Evolutionary conservation across 2,888 invertebrate species (phyloP), one percentile per base, ranked within the genome.

Genomic region (Ichneumon xanthorius): DNA sequence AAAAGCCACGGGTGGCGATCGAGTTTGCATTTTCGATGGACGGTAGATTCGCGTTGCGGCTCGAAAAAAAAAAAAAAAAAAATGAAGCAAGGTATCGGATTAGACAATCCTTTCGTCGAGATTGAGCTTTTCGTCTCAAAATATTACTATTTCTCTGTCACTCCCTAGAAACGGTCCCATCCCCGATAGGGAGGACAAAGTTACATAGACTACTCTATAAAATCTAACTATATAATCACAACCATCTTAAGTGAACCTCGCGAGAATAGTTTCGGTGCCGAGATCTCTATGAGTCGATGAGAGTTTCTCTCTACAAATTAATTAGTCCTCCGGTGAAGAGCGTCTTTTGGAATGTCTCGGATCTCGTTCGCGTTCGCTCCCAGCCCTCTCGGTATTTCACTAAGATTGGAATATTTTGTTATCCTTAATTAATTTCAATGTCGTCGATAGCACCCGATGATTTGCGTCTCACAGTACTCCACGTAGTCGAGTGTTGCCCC

Each of bases 401-500:
- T 63, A 75, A 75, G 75, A 75, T 75, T 63, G 75, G 63, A 75
- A 75, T 75, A 53, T 70, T 19, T 26, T 58, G 37, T 45, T 55
- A 77, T 77, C 67, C 72, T 26, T 72, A 40, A 40, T 73, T 61
- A 22, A 22, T 61, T 45, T 58, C 26, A 40, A 73, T 73, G 45
- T 37, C 6, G 33, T 30, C n/a, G 45, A 19, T 11, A 40, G 6
- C 33, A 37, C 16, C 55, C 72, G 77, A 40, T 45, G 37, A 80
- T 77, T 77, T 50, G 16, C 33, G 22, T 75, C 67, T 37, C 53
- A 81, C 85, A 85, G 75, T 84, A 79, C 87, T 78, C 79, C 84
- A 85, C 88, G 87, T 88, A 87, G 87, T 88, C 88, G 88, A 88
- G 87, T 87, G 73, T 83, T 14, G 58, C 84, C 86, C 77, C 84